Evolutionary conservation across 2,888 invertebrate genomes (phyloP), one percentile per base, ranked within the genome.

Genomic region (Steinernema hermaphroditum): DNA sequence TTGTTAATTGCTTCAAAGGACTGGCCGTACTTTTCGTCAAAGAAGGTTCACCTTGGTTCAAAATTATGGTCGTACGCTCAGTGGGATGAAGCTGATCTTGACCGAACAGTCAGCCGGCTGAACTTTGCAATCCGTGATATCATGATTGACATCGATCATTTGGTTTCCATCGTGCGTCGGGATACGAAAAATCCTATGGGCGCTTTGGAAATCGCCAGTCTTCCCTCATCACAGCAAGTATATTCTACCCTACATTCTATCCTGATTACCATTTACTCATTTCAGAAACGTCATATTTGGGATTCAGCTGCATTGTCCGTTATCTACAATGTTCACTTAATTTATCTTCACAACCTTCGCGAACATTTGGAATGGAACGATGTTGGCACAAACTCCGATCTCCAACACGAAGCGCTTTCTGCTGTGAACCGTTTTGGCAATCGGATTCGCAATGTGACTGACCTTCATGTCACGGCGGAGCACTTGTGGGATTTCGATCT

Each of bases 401-500:
- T 54, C 14, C 73, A 76, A 54, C 6, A 12, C 6, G 49, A 72
- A 27, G 54, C 78, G 16, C 22, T 44, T 6, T 29, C 43, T 2
- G 68, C 69, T 4, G 57, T 57, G 9, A 43, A 78, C n/a, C 69
- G 69, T 19, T 54, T 76, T 32, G 49, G 69, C 22, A 74, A 78
- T 24, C 69, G 69, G 34, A 69, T 75, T 16, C 37, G 49, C 9
- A 49, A 74, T 41, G 76, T 72, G 19, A 44, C 71, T 19, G 50
- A 71, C 49, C 37, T 76, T n/a, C 22, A 74, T 72, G 49, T 81
- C 9, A 79, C 76, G 37, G 72, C 72, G 16, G 82, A 83, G 68
- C 82, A 85, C 73, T 70, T 85, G 4, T 85, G 80, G 80, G 84
- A 84, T 74, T 80, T 84, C 34, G 79, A 81, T 19, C 74, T 81